Percentiles rank a stretch among this genome's conserved stretches.
Evolutionary conservation across 2,113 vertebrate genomes (phyloP).

Genomic region (Halichoeres trimaculatus): DNA sequence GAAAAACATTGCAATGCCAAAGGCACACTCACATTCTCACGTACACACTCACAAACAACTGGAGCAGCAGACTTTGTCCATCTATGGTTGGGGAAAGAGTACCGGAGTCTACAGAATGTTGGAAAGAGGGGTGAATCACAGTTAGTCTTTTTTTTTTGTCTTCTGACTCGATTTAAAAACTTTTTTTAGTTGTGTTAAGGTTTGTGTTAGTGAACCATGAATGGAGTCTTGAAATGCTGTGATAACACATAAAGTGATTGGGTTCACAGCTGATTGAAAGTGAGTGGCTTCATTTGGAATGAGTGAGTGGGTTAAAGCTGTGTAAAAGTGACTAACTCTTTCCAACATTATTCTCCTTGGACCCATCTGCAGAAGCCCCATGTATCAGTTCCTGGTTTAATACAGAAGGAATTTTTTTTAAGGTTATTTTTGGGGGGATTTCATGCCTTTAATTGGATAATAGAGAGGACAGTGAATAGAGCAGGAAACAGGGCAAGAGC

Average conservation of each 20-base stretch:
- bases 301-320: neutral
- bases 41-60: conserved; percentile 12
- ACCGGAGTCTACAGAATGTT: conserved; percentile 16
- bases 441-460: no score
- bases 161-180: conserved; percentile 6
- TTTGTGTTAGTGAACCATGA: neutral
- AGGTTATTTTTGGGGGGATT: no score
- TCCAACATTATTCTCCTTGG: neutral
- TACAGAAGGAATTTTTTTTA: neutral
- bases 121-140: conserved; percentile 58
- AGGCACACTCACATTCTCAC: conserved; percentile 15
- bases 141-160: conserved; percentile 1
- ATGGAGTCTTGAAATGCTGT: neutral
- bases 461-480: no score
- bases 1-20: conserved; percentile 31
- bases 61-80: conserved; percentile 53
- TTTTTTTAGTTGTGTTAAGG: neutral
- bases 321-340: neutral
- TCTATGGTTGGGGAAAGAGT: conserved; percentile 65
- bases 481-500: no score
- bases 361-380: neutral
- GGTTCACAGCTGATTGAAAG: neutral
- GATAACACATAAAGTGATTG: neutral
- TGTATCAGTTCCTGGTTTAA: conserved; percentile 22
- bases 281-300: neutral